Evolutionary conservation across 2,888 invertebrate genomes (phyloP).

Genomic region (Nebria brevicollis): DNA sequence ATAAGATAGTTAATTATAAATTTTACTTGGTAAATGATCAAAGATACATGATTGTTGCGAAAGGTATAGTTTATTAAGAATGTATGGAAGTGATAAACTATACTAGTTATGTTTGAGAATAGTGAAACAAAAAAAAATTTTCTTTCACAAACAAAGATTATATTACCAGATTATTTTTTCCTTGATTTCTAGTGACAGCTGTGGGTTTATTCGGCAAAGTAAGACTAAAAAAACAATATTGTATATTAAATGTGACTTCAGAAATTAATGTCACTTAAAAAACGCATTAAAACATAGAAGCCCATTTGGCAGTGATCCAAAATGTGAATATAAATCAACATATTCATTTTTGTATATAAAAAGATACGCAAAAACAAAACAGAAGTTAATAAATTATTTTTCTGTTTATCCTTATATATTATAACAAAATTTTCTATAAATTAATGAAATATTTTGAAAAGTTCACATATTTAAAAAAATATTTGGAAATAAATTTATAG

Average conservation of each 20-base stretch:
- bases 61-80: too few species aligned
- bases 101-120: too few species aligned
- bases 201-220: not conserved
- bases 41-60: too few species aligned
- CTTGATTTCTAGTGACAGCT: not conserved
- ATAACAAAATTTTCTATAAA: not conserved
- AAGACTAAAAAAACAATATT: not conserved
- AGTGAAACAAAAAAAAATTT: too few species aligned
- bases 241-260: not conserved
- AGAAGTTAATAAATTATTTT: not conserved
- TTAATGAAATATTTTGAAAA: too few species aligned
- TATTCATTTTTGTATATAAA: not conserved
- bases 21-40: not conserved
- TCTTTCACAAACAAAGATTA: too few species aligned
- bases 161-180: too few species aligned
- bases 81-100: too few species aligned
- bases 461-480: too few species aligned
- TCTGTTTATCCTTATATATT: not conserved
- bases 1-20: not conserved
- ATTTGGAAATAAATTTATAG: too few species aligned
- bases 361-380: not conserved
- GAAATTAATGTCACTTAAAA: slow-evolving; percentile 1
- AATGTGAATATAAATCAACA: not conserved
- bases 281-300: not conserved
- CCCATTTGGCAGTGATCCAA: not conserved